phyloP scores from a whole-genome alignment of 2,113 vertebrate species.

The Calidris pugnax region DNA sequence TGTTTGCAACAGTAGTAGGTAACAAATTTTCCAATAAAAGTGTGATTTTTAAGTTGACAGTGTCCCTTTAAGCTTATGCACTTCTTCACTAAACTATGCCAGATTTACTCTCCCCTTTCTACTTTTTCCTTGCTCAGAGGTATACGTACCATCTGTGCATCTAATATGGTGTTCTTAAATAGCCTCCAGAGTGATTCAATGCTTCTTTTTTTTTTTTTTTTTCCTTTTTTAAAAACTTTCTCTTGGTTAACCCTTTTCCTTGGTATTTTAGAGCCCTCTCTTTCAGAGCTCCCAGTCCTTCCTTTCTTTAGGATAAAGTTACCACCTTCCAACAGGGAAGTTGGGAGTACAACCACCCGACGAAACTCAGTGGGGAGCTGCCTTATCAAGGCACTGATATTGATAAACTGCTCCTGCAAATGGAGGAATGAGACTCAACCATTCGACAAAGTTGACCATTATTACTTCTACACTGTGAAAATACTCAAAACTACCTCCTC shows the following conservation, averaged over 20 bases:
- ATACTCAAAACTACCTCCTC: background rate
- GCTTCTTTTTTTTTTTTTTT: background rate
- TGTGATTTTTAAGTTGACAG: conserved; percentile 70
- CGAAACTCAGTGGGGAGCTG: background rate
- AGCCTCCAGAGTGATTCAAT: conserved; percentile 52
- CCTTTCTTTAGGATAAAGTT: background rate
- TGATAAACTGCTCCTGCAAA: background rate
- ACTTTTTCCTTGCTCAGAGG: conserved; percentile 69
- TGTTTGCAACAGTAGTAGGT: conserved; percentile 58
- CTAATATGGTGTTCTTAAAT: conserved; percentile 65
- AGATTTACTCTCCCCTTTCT: conserved; percentile 77
- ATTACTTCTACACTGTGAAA: background rate
- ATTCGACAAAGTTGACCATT: background rate
- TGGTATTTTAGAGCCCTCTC: background rate
- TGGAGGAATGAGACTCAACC: background rate
- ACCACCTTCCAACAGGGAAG: background rate
- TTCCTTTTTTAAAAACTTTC: background rate
- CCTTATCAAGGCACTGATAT: background rate
- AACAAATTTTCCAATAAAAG: conserved; percentile 55
- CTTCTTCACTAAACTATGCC: conserved; percentile 75
- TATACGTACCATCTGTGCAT: conserved; percentile 78
- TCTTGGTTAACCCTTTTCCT: conserved; percentile 47
- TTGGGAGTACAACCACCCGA: background rate
- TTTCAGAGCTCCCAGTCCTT: background rate
- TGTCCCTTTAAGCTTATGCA: conserved; percentile 78